Evolutionary conservation across 2,113 vertebrate genomes (phyloP).

Genomic region (Cyprinodon tularosa): DNA sequence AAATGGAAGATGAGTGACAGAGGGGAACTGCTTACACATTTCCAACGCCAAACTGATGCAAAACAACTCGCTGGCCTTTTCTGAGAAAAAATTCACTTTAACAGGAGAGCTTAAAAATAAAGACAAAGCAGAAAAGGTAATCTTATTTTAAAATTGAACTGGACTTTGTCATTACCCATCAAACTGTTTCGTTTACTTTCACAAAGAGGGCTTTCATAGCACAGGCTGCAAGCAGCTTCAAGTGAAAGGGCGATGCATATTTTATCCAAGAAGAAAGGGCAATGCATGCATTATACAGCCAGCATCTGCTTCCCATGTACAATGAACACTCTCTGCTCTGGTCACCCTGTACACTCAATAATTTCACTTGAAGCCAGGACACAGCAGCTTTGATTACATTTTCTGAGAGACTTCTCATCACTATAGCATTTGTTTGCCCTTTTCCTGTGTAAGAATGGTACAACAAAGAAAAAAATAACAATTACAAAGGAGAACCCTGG

Average conservation of each 20-base stretch:
- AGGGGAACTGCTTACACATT: slow-evolving; percentile 26
- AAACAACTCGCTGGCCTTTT: background rate
- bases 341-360: slow-evolving; percentile 25
- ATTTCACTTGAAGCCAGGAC: slow-evolving; percentile 36
- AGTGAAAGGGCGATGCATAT: slow-evolving; percentile 75
- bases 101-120: slow-evolving; percentile 47
- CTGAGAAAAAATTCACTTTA: slow-evolving; percentile 72
- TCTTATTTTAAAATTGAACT: slow-evolving; percentile 41
- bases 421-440: background rate
- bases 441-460: background rate
- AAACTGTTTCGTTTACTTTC: slow-evolving; percentile 65
- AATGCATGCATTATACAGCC: slow-evolving; percentile 71
- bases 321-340: slow-evolving; percentile 28
- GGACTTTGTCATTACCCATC: slow-evolving; percentile 76
- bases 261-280: slow-evolving; percentile 75
- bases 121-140: background rate
- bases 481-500: background rate
- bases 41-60: slow-evolving; percentile 43
- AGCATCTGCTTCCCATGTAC: slow-evolving; percentile 55
- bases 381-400: slow-evolving; percentile 22
- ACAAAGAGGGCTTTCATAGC: slow-evolving; percentile 64
- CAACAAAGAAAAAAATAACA: background rate
- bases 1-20: slow-evolving; percentile 34
- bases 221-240: slow-evolving; percentile 44
- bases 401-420: slow-evolving; percentile 20